Evolutionary conservation across 2,797 vertebrate genomes (phyloP).

Genomic region (Florisuga fusca): DNA sequence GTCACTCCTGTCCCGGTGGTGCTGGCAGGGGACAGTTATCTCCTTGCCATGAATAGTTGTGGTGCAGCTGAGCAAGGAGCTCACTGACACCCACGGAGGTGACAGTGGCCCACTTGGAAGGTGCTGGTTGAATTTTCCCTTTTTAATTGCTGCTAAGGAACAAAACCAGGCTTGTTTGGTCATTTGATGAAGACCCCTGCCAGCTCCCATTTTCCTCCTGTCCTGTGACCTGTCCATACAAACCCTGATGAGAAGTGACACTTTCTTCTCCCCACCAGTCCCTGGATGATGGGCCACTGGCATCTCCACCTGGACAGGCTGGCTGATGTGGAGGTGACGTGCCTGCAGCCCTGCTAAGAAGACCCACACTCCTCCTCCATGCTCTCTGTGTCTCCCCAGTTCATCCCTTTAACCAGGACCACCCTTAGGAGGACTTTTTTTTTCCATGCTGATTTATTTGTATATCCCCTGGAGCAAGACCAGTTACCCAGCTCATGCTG

Average conservation of each 20-base stretch:
- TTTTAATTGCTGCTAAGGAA: conserved; percentile 54
- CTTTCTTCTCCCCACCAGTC: background rate
- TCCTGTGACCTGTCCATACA: conserved; percentile 15
- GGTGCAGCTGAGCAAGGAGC: background rate
- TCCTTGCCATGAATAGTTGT: background rate
- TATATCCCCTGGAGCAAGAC: fast-evolving
- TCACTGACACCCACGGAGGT: background rate
- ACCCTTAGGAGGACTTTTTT: background rate
- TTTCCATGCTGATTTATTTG: background rate
- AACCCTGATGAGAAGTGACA: conserved; percentile 60
- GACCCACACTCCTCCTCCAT: fast-evolving
- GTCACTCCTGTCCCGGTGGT: fast-evolving
- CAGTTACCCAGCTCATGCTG: background rate
- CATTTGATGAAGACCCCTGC: conserved; percentile 52
- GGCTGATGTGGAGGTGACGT: background rate
- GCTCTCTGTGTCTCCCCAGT: background rate
- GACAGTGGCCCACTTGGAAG: background rate
- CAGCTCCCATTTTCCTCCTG: conserved; percentile 59
- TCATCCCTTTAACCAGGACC: background rate
- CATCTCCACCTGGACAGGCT: background rate
- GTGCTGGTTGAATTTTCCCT: conserved; percentile 58
- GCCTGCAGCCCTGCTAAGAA: background rate
- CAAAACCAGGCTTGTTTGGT: background rate
- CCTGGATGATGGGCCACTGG: background rate
- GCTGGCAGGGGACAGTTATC: background rate